These are phyloP conservation scores for Falcunculus frontatus DNA, from an alignment of 2,113 vertebrate genomes.

Conservation along the genomic window DNA sequence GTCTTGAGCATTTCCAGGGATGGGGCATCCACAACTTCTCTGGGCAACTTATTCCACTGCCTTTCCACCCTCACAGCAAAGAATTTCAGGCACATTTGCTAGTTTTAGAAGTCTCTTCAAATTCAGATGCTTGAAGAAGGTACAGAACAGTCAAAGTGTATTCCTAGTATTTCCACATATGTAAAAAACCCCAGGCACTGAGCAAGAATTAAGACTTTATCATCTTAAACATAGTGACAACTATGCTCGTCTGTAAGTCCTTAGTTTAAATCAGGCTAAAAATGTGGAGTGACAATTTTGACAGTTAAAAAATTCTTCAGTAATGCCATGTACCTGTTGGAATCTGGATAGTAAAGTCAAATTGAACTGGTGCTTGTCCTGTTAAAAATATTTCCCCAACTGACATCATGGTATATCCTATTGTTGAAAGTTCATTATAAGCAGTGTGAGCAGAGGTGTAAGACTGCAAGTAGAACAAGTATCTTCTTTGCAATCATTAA, in stretches of 20 bases:
- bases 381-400: background rate
- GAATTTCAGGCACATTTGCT: background rate
- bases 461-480: background rate
- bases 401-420: background rate
- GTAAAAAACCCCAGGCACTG: fast-evolving
- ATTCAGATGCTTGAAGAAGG: background rate
- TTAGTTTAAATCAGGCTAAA: background rate
- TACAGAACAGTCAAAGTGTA: background rate
- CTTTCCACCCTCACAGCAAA: background rate
- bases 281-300: background rate
- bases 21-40: background rate
- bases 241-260: background rate
- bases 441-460: background rate
- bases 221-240: background rate
- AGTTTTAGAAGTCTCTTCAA: background rate
- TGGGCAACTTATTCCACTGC: background rate
- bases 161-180: background rate
- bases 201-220: background rate
- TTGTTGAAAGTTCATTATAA: background rate
- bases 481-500: background rate
- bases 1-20: background rate
- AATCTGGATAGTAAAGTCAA: background rate
- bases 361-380: background rate
- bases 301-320: background rate
- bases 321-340: background rate